Percentiles rank a stretch among this genome's conserved stretches.
Conservation (phyloP, 2,113 vertebrate species). For the Dasyornis broadbenti region DNA sequence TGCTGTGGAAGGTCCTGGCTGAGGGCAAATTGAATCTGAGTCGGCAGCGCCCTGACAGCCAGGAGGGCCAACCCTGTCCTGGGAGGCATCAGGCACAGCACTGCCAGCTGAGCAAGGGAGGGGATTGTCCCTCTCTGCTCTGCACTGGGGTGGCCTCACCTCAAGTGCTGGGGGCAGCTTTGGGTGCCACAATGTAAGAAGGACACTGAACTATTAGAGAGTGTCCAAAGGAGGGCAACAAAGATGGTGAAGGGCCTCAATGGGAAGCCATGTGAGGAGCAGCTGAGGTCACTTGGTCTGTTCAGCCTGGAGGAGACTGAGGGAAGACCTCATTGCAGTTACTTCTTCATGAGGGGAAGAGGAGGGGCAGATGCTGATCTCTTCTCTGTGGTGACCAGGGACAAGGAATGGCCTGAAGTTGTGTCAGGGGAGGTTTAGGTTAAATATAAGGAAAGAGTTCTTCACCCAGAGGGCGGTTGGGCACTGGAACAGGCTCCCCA, state of each 20-base stretch:
- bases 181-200: background rate
- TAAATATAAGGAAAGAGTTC: accelerated
- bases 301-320: background rate
- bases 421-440: background rate
- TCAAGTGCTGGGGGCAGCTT: accelerated
- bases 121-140: background rate
- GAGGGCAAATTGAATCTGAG: accelerated
- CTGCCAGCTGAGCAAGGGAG: accelerated
- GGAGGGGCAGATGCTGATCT: background rate
- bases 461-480: background rate
- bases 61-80: background rate
- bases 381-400: background rate
- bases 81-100: background rate
- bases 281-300: background rate
- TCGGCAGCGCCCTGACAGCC: background rate
- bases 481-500: background rate
- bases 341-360: background rate
- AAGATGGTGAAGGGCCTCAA: background rate
- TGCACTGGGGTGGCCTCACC: accelerated
- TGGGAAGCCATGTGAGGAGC: accelerated
- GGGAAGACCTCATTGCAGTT: background rate
- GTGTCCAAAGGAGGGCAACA: accelerated
- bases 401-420: background rate
- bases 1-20: accelerated
- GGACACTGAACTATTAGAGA: background rate